Evolutionary conservation across 2,797 vertebrate species (phyloP), one percentile per base, ranked within the genome.

Genomic region (Crax fasciolata): DNA sequence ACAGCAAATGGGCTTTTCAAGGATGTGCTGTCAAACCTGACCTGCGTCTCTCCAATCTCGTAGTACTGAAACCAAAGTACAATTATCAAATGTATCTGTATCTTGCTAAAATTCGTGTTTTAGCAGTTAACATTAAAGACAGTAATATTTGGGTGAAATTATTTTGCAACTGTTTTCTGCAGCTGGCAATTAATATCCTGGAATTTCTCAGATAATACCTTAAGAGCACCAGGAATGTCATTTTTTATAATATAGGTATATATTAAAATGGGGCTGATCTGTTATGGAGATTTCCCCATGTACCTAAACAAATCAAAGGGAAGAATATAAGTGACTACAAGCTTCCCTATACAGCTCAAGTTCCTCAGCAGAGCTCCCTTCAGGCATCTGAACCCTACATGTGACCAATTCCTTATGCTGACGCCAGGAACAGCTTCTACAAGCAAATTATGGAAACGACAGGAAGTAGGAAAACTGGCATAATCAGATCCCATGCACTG

Each of bases 61-160:
- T 70, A n/a, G 46, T 86, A 94, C 81, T 94, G 73, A 72, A 96
- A 78, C 27, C n/a, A 72, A 74, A 76, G 65, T 30, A 81, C 14
- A 19, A 11, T 18, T 62, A 83, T 66, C 59, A 87, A 79, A 75
- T 79, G 10, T 84, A 28, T 93, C 54, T 63, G 46, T 91, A 95
- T 95, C 62, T 84, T 87, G 62, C 43, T 85, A 78, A 91, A 96
- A 65, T 89, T 48, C n/a, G 51, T 85, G 12, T 44, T 70, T 61
- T 84, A 71, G 19, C 32, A 74, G 62, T 76, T 21, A 93, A 81
- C 28, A 86, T 44, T 59, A 77, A 91, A 88, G 39, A 38, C n/a
- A 35, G 44, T 81, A 94, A 83, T 6, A 57, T 87, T 91, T 90
- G 57, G 39, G 30, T 49, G 84, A 92, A 95, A 89, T 87, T 74